Evolutionary conservation across 2,113 vertebrate species (phyloP), one percentile per base, ranked within the genome.

Genomic region (Daphoenositta chrysoptera): DNA sequence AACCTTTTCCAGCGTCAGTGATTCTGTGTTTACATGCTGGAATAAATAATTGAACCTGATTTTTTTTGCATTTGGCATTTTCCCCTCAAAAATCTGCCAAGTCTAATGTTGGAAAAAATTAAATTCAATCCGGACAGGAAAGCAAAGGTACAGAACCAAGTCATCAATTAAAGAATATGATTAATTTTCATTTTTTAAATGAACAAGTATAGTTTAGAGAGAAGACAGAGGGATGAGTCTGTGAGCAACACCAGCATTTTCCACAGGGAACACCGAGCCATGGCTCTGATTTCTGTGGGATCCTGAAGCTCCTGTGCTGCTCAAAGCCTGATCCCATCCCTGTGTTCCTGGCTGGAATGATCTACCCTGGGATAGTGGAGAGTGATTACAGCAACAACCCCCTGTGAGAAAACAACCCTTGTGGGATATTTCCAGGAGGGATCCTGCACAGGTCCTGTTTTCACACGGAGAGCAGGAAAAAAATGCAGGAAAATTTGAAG

Each of bases 321-420:
- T 13, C 30, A 3, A 11, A 30, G 44, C 11, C 64, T 28, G 40
- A 64, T 13, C 69, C n/a, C 48, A 39, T 7, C 48, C 57, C 40
- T 2, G 50, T 5, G 37, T 0, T 63, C 35, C 3, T 48, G 53
- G 54, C 44, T 57, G 30, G 40, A 31, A 42, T 3, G 30, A 13
- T 17, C 53, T 45, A 20, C 19, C 0, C 69, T 28, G 57, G 51
- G 11, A 4, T 0, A 7, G 23, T 2, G 69, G 40, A 23, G 44
- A 4, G 20, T 2, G 24, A 14, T 5, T 10, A 1, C 2, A 27
- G 47, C 39, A 71, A 3, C 37, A 24, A 0, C 15, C 35, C 7
- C 9, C 6, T 3, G 1, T 0, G 40, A 60, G 40, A 19, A 58
- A 63, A 37, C 6, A 45, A 1, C 39, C 39, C 42, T 1, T 13